Conservation (phyloP, 2,888 invertebrate genomes). For the Drosophila tripunctata region DNA sequence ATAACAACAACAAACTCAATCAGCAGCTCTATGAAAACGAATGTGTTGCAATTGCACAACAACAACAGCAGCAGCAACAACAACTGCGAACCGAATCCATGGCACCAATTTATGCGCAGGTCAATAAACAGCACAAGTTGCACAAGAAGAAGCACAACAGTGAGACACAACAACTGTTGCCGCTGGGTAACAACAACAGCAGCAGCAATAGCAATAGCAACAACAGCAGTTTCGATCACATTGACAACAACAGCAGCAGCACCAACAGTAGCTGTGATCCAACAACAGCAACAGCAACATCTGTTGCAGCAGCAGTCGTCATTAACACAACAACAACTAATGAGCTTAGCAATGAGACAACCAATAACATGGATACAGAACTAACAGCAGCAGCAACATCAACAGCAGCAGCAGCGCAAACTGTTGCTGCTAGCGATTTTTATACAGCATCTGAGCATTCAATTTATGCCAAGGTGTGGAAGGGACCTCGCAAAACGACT, state of each 20-base stretch:
- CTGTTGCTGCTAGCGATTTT: constrained; percentile 46
- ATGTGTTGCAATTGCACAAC: constrained; percentile 72
- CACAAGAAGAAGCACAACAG: constrained; percentile 80
- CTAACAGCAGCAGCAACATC: constrained; percentile 33
- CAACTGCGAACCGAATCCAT: constrained; percentile 17
- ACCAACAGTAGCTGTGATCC: constrained; percentile 9
- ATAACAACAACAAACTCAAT: constrained; percentile 52
- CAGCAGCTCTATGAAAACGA: constrained; percentile 82
- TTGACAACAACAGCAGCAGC: constrained; percentile 38
- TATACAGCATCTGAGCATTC: constrained; percentile 78
- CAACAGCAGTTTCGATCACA: constrained; percentile 64
- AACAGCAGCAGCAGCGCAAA: constrained; percentile 6
- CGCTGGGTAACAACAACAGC: constrained; percentile 51
- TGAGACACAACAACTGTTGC: constrained; percentile 34
- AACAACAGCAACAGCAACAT: constrained; percentile 2
- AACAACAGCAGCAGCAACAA: constrained; percentile 39
- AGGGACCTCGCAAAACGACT: constrained; percentile 84
- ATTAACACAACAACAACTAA: constrained; percentile 2
- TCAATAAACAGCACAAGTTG: constrained; percentile 84
- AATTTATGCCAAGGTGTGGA: constrained; percentile 85
- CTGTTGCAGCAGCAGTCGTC: constrained; percentile 3
- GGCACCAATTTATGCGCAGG: constrained; percentile 84
- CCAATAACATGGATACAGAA: constrained; percentile 21
- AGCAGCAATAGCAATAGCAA: constrained; percentile 55
- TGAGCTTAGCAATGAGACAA: constrained; percentile 25